A percentile compares a stretch with the other conserved stretches of the same genome.
These are phyloP conservation scores for Ibidorhyncha struthersii DNA, from an alignment of 2,113 vertebrate genomes.

Conservation along the genomic window DNA sequence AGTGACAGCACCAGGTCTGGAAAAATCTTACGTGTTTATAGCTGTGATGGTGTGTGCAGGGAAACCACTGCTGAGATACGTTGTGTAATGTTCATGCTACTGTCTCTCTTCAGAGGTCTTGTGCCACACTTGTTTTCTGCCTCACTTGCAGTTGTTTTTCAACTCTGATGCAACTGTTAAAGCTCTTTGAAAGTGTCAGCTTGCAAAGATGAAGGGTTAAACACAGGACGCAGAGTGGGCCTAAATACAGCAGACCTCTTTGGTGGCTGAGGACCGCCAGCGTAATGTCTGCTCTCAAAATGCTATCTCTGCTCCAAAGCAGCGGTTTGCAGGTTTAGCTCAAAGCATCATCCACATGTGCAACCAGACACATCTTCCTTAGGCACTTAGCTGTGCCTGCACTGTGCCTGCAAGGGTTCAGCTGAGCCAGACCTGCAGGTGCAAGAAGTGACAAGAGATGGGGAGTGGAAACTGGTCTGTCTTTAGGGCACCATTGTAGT, in stretches of 20 bases:
- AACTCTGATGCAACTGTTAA: neutral
- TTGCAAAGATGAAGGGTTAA: neutral
- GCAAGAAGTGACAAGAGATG: neutral
- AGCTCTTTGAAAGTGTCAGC: neutral
- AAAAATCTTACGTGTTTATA: fast-evolving
- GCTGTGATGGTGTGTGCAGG: neutral
- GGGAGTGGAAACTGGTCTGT: neutral
- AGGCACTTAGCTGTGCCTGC: neutral
- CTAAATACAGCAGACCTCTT: no score
- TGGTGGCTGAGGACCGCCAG: neutral
- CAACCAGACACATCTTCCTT: neutral
- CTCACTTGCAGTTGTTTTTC: neutral
- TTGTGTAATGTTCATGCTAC: neutral
- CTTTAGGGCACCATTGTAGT: neutral
- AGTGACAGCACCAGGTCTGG: neutral
- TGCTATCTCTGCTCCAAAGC: neutral
- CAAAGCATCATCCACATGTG: neutral
- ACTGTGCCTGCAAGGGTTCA: neutral
- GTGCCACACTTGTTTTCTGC: neutral
- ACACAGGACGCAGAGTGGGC: neutral
- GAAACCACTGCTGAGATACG: neutral
- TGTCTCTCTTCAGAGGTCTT: neutral
- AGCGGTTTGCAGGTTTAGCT: neutral
- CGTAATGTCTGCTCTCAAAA: neutral
- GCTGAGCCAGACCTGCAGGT: slow-evolving; percentile 21